A percentile compares a stretch with the other conserved stretches of the same genome.
Conservation (phyloP, 1,140 invertebrate genomes). For the Cardiocondyla obscurior region DNA sequence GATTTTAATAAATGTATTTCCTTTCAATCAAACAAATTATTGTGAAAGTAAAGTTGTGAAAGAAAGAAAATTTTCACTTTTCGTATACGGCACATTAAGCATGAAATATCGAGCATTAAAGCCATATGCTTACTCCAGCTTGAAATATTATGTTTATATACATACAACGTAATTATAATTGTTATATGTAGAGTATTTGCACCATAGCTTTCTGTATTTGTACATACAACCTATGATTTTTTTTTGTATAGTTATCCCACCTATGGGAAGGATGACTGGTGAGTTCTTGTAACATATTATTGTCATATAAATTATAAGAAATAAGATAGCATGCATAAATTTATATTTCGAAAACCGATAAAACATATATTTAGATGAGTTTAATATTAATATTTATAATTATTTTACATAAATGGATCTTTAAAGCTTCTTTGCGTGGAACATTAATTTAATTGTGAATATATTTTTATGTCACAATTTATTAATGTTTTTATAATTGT, state of each 20-base stretch:
- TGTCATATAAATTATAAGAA: conserved; percentile 67
- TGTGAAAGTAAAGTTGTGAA: conserved; percentile 22
- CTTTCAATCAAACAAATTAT: not conserved
- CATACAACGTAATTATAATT: conserved; percentile 48
- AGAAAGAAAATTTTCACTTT: not conserved
- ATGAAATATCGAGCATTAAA: conserved; percentile 18
- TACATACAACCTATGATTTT: conserved; percentile 80
- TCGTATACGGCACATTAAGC: conserved; percentile 3
- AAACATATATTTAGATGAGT: conserved; percentile 31
- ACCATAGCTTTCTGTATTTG: conserved; percentile 76
- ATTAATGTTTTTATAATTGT: not conserved
- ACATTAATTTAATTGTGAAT: conserved; percentile 44
- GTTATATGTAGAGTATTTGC: conserved; percentile 64
- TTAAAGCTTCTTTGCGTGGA: conserved; percentile 35
- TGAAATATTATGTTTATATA: conserved; percentile 29
- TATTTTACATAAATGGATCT: conserved; percentile 19
- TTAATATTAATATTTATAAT: conserved; percentile 26
- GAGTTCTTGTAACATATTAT: conserved; percentile 83
- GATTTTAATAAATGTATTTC: not conserved
- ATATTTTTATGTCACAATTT: not conserved
- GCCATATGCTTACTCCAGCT: conserved; percentile 5
- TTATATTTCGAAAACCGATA: conserved; percentile 12
- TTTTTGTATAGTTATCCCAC: conserved; percentile 85
- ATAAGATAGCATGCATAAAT: conserved; percentile 70
- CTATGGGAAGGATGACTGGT: conserved; percentile 87